Base-by-base conservation (phyloP, 2,888 invertebrate species). In the Ametastegia equiseti region DNA sequence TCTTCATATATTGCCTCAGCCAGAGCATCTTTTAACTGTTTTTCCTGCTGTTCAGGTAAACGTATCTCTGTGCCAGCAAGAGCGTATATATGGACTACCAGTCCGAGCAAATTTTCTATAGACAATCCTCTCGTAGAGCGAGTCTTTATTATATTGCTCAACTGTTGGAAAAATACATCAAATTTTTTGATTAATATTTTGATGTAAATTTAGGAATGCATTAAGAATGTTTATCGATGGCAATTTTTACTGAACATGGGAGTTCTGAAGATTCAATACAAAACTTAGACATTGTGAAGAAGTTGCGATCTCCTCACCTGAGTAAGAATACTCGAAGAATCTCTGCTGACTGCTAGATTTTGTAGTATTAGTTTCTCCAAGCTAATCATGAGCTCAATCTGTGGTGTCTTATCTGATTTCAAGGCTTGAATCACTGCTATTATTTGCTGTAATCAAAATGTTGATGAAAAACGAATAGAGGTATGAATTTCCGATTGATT, bases 351-450 rank as follows among this genome's bases (percentile, higher is more conserved):
- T 0, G 93, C 93, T 0, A 94, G 88, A 84, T 92, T 93, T 88
- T 94, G 94, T 33, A 94, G 88, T 81, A 95, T 93, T 84, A 95
- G 92, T 86, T 94, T 94, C 89, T 95, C 95, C 23, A 95, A 90
- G 83, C 93, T 94, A 87, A 93, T 93, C 5, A 95, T 88, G 27
- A 94, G 90, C 81, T 95, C 95, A 33, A 94, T 90, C 81, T 93
- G 93, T 0, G 92, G 90, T 0, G 93, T 92, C 82, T 92, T 92
- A 0, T 93, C 93, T 0, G 94, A 94, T 85, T 94, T 94, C 23
- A 95, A 86, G 0, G 94, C 92, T 86, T 95, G 94, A 6, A 94
- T 93, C 15, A 94, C 93, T 2, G 93, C 93, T 85, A 93, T 85
- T 77, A 92, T 92, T 83, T 92, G 89, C 91, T 93, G 90, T 3